Evolutionary conservation across 2,888 invertebrate species (phyloP), one percentile per base, ranked within the genome.

Genomic region (Lottia gigantea): DNA sequence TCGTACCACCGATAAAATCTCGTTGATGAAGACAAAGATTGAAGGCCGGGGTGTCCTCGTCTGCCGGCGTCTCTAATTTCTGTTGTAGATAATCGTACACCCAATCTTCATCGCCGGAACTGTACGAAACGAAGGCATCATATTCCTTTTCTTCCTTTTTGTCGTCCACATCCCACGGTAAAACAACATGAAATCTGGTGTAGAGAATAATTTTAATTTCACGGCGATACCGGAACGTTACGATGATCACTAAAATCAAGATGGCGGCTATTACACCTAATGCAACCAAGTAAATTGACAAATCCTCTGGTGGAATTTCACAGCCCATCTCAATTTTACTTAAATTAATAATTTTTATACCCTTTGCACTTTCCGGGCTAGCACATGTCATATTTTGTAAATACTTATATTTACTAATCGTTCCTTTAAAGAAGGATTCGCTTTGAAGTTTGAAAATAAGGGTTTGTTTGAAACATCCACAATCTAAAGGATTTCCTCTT

Each of bases 91-190:
- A 93, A 85, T 95, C 94, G 55, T 93, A 92, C 61, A 95, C 95
- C 91, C 95, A 95, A 68, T 93, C 92, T 87, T 95, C 94, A 90
- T 95, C 95, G 89, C 95, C 94, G 62, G 94, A 94, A 89, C 94
- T 94, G 90, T 96, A 96, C 88, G 94, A 94, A 79, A 96, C 92
- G 89, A 95, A 96, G 67, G 95, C 95, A 89, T 96, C 95, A 89
- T 94, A 95, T n/a, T 19, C 68, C 66, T 76, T 77, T 12, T 19
- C 19, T 55, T 55, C 55, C 2, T 11, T 23, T 0, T 55, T 55
- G 23, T 55, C 55, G 23, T 23, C 23, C 7, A 23, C 64, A 14
- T 73, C 75, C 64, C 83, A 80, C 0, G 83, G 83, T n/a, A 83
- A 70, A 15, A 82, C 74, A 11, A 83, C 77, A 67, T 82, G 75